Evolutionary conservation across 2,888 invertebrate genomes (phyloP).

Genomic region (Ypsolopha sequella): DNA sequence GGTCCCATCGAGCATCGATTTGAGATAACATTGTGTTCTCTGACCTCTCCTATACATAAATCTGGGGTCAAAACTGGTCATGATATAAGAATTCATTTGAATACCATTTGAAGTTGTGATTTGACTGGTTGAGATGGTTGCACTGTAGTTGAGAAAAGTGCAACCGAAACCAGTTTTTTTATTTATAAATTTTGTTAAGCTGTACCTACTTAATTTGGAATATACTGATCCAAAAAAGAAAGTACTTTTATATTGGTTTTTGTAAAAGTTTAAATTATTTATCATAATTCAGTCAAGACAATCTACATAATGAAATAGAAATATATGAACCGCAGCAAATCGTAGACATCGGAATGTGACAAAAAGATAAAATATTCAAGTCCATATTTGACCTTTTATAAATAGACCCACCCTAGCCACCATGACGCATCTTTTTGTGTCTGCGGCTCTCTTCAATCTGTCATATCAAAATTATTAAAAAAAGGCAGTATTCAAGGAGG

Average conservation of each 20-base stretch:
- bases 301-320: not conserved
- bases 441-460: conserved; percentile 52
- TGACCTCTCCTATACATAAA: conserved; percentile 34
- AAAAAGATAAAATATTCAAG: not conserved
- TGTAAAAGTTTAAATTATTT: no score
- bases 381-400: not conserved
- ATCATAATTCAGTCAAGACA: no score
- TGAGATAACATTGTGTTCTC: conserved; percentile 26
- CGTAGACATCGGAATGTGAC: not conserved
- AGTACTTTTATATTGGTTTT: no score
- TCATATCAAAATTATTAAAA: conserved; percentile 54
- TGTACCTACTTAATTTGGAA: no score
- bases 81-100: conserved; percentile 46
- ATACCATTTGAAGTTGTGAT: conserved; percentile 17
- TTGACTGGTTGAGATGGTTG: no score
- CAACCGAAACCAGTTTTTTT: no score
- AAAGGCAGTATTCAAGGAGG: conserved; percentile 8
- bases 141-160: no score
- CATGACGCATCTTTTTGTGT: conserved; percentile 35
- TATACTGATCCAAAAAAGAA: no score
- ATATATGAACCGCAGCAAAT: not conserved
- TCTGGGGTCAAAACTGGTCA: conserved; percentile 42
- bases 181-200: no score
- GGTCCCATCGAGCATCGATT: conserved; percentile 40
- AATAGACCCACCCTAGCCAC: conserved; percentile 6